Percentiles rank a stretch among this genome's conserved stretches.
Evolutionary conservation across 2,113 vertebrate species (phyloP).

Genomic region (Phoenicopterus ruber): DNA sequence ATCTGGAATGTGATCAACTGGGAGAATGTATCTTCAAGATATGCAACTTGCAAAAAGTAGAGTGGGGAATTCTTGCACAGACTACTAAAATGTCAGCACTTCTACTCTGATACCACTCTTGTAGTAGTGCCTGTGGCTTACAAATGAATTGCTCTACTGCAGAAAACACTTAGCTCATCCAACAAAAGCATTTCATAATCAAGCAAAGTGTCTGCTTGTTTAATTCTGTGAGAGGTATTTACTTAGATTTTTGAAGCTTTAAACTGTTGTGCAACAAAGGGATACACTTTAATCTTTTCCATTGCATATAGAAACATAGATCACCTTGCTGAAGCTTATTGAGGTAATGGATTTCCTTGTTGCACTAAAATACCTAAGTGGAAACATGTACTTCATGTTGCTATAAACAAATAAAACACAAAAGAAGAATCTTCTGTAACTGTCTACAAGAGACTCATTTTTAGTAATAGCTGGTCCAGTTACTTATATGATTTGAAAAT

Average conservation of each 20-base stretch:
- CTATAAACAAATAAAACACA: conserved; percentile 47
- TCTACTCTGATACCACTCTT: conserved; percentile 26
- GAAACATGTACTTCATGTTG: conserved; percentile 4
- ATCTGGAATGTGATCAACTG: conserved; percentile 97
- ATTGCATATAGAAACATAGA: neutral
- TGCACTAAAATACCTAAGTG: conserved; percentile 28
- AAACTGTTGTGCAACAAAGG: conserved; percentile 19
- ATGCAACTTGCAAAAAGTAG: conserved; percentile 84
- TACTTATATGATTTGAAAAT: neutral
- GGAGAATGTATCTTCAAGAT: conserved; percentile 90
- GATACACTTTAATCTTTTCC: neutral
- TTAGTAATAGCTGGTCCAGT: neutral
- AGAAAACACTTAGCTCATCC: conserved; percentile 36
- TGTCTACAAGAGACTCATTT: neutral
- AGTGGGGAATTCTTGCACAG: neutral
- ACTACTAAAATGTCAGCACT: neutral
- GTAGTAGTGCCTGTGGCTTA: conserved; percentile 1
- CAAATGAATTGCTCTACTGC: conserved; percentile 6
- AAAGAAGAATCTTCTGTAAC: neutral
- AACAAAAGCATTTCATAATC: conserved; percentile 42
- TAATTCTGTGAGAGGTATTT: conserved; percentile 27
- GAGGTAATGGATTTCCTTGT: conserved; percentile 25
- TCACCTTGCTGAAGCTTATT: conserved; percentile 22
- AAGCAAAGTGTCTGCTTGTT: conserved; percentile 37
- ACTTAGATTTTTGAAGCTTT: conserved; percentile 44